These are phyloP conservation scores for Trichechus manatus DNA, from an alignment of 2,113 vertebrate genomes.

Conservation along the genomic window DNA sequence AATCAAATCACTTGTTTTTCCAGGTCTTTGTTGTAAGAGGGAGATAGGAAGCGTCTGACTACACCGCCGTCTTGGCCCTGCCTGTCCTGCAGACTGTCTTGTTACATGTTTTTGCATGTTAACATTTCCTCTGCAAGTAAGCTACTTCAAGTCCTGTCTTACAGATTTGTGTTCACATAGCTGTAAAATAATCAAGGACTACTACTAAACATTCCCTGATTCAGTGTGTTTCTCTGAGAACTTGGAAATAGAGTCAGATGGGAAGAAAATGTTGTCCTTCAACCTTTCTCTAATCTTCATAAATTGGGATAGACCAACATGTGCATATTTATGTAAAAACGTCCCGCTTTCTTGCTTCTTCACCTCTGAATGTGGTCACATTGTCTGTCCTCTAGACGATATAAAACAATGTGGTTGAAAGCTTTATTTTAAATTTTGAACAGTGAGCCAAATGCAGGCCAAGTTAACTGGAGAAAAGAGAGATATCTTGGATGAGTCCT, in stretches of 20 bases:
- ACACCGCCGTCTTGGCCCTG: too few relatives aligned
- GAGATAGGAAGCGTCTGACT: too few relatives aligned
- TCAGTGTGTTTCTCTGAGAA: not conserved
- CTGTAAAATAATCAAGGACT: not conserved
- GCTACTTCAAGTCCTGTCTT: not conserved
- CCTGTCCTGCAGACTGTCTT: not conserved
- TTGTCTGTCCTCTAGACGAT: not conserved
- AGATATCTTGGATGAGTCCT: not conserved
- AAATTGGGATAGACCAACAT: not conserved
- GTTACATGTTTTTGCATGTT: not conserved
- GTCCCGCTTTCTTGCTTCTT: not conserved
- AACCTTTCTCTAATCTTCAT: not conserved
- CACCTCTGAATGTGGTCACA: not conserved
- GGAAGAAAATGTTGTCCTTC: not conserved
- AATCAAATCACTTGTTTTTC: too few relatives aligned
- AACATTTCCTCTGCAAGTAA: not conserved
- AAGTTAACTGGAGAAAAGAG: not conserved
- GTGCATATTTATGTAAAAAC: not conserved
- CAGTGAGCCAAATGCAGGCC: not conserved
- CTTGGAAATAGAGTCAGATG: not conserved
- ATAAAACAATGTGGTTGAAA: not conserved
- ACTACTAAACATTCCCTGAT: not conserved
- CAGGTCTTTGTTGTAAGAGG: too few relatives aligned
- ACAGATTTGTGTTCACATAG: not conserved
- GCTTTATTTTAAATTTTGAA: conserved; percentile 12